Conservation (phyloP, 1,140 invertebrate genomes). For the Drosophila mauritiana region DNA sequence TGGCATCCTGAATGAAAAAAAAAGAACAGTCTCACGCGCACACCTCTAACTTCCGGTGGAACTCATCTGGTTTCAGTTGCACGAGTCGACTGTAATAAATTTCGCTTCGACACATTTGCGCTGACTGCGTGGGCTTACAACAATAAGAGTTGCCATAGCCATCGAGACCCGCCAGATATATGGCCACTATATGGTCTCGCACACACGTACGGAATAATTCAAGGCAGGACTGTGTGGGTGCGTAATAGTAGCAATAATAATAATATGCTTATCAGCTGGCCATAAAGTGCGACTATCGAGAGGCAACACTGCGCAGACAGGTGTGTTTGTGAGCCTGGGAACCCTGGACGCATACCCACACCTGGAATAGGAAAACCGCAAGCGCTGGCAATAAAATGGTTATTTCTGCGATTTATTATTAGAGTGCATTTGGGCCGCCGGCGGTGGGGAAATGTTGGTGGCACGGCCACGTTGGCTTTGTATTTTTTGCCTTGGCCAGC, state of each 20-base stretch:
- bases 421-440: constrained; percentile 77
- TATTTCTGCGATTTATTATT: constrained; percentile 82
- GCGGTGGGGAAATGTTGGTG: constrained; percentile 31
- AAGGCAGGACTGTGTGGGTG: constrained; percentile 27
- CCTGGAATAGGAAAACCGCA: constrained; percentile 47
- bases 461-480: constrained; percentile 23
- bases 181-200: not conserved
- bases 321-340: constrained; percentile 2
- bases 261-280: constrained; percentile 79
- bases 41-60: constrained; percentile 6
- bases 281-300: constrained; percentile 69
- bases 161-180: not conserved
- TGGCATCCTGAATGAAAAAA: not conserved
- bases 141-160: constrained; percentile 14
- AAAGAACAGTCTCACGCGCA: constrained; percentile 3
- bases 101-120: constrained; percentile 52
- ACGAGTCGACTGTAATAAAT: constrained; percentile 45
- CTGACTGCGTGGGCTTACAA: constrained; percentile 41
- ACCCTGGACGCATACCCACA: not conserved
- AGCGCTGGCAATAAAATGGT: constrained; percentile 75
- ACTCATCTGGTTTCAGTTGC: constrained; percentile 24
- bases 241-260: constrained; percentile 75
- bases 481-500: constrained; percentile 33
- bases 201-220: constrained; percentile 42
- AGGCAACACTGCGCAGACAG: constrained; percentile 30